These are phyloP conservation scores for Aleiodes alternator DNA, from an alignment of 2,888 invertebrate species.

Conservation along the genomic window DNA sequence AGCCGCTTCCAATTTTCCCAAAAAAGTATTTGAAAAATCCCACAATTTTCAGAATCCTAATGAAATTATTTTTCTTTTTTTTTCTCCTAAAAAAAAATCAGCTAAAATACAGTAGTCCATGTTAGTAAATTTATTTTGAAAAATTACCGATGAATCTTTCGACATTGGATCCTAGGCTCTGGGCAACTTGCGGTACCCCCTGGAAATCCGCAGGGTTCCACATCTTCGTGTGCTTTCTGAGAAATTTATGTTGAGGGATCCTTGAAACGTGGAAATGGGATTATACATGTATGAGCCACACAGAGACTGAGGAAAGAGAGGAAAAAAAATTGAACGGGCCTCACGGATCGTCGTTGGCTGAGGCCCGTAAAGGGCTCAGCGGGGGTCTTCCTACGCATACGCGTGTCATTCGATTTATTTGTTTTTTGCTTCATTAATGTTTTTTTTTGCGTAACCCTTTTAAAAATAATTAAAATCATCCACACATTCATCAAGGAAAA, in stretches of 20 bases:
- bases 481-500: not conserved
- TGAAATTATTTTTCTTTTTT: too few species aligned
- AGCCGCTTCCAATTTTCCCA: too few species aligned
- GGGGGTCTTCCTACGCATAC: constrained; percentile 32
- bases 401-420: constrained; percentile 25
- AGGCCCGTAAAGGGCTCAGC: constrained; percentile 49
- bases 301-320: constrained; percentile 44
- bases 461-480: not conserved
- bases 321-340: constrained; percentile 63
- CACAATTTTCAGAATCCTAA: too few species aligned
- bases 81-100: not conserved
- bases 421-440: not conserved
- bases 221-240: constrained; percentile 12
- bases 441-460: not conserved
- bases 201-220: constrained; percentile 50
- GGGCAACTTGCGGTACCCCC: not conserved
- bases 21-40: too few species aligned
- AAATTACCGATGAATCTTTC: constrained; percentile 65
- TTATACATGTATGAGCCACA: constrained; percentile 28
- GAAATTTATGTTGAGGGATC: constrained; percentile 27
- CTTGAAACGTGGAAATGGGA: constrained; percentile 17
- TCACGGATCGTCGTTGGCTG: constrained; percentile 61
- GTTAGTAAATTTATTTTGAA: constrained; percentile 33
- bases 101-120: not conserved
- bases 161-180: constrained; percentile 40